Evolutionary conservation across 2,113 vertebrate species (phyloP).

Genomic region (Otolemur garnettii): DNA sequence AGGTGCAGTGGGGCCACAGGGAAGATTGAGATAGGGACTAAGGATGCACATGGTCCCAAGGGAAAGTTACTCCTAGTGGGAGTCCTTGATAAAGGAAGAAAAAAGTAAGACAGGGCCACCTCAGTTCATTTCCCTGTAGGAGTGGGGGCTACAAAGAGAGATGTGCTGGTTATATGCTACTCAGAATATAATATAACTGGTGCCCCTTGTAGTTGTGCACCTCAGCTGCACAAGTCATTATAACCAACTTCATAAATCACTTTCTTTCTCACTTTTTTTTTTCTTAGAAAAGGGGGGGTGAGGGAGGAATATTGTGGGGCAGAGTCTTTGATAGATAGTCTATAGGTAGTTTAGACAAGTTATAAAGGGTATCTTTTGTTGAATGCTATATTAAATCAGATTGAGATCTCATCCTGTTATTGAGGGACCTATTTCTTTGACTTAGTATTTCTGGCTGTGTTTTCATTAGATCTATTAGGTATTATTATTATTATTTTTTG

Average conservation of each 20-base stretch:
- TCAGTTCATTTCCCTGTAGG: background rate
- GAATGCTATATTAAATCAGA: background rate
- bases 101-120: background rate
- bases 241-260: background rate
- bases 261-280: background rate
- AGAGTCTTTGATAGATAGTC: background rate
- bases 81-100: background rate
- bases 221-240: background rate
- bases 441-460: background rate
- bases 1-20: slow-evolving; percentile 88
- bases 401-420: background rate
- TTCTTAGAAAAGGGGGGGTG: background rate
- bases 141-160: background rate
- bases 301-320: background rate
- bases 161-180: background rate
- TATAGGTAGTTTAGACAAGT: background rate
- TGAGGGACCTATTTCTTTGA: background rate
- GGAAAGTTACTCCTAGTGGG: background rate
- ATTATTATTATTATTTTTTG: background rate
- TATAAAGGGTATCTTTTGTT: background rate
- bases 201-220: background rate
- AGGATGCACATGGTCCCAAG: background rate
- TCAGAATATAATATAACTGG: background rate
- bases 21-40: background rate
- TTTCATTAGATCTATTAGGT: background rate